Evolutionary conservation across 23 tunicate genomes (phyloP).

Genomic region (Halocynthia roretzi): DNA sequence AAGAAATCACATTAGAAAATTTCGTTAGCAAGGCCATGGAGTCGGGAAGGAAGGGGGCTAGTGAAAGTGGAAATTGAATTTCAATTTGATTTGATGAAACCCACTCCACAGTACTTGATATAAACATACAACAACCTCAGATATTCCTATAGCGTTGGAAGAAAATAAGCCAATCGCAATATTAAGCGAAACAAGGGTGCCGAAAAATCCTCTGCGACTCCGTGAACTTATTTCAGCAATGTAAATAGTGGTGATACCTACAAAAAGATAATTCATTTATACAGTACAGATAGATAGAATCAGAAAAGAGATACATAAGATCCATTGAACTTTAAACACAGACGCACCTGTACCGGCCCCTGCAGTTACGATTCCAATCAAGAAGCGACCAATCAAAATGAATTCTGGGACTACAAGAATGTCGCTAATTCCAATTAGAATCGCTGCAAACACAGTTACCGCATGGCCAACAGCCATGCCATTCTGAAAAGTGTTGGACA

Average conservation of each 20-base stretch:
- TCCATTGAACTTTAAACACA: background rate
- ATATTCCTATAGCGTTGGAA: background rate
- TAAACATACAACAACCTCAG: background rate
- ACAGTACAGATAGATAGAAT: background rate
- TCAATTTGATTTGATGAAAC: background rate
- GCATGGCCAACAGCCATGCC: background rate
- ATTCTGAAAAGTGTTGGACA: too few relatives aligned
- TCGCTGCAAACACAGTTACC: background rate
- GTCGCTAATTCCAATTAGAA: constrained; percentile 3
- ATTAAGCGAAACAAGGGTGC: background rate
- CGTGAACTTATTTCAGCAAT: background rate
- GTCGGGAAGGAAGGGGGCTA: background rate
- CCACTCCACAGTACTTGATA: too few relatives aligned
- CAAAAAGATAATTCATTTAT: background rate
- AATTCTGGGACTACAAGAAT: constrained; percentile 1
- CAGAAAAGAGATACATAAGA: background rate
- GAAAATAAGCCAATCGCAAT: background rate
- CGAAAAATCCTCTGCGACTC: background rate
- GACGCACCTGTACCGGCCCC: constrained; percentile 4
- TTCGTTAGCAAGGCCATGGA: background rate
- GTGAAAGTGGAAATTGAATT: background rate
- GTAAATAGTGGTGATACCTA: background rate
- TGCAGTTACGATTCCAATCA: constrained; percentile 10
- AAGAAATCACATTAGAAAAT: background rate
- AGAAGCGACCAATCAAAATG: constrained; percentile 5